Percentiles rank a stretch among this genome's conserved stretches.
phyloP scores from a whole-genome alignment of 1,140 invertebrate genomes.

The Cotesia vestalis region DNA sequence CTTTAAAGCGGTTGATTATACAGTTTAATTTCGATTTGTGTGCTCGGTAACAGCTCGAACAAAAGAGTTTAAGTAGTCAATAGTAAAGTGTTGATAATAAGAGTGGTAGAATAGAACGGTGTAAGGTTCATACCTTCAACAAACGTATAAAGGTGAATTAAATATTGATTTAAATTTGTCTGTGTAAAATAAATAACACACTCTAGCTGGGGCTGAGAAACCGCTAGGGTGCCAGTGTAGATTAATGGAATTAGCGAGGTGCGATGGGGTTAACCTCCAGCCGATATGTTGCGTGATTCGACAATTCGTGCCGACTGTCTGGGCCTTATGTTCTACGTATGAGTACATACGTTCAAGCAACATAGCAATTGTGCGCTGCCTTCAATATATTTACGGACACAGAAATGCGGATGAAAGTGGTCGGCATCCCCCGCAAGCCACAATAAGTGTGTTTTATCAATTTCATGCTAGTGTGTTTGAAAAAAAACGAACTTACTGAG shows the following conservation, averaged over 20 bases:
- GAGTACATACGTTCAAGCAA: background rate
- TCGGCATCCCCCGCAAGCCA: too few species aligned
- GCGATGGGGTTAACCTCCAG: conserved; percentile 55
- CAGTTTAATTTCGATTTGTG: too few species aligned
- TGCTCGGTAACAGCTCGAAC: too few species aligned
- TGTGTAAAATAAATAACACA: background rate
- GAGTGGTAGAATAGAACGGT: too few species aligned
- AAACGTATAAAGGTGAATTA: too few species aligned
- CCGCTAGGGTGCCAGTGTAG: background rate
- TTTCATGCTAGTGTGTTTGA: too few species aligned
- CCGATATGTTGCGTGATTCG: conserved; percentile 50
- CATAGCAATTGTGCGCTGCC: background rate
- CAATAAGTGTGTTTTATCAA: too few species aligned
- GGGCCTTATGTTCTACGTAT: conserved; percentile 23
- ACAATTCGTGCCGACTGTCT: conserved; percentile 48
- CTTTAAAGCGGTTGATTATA: too few species aligned
- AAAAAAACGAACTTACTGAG: too few species aligned
- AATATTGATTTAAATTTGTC: conserved; percentile 4
- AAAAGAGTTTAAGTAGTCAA: too few species aligned
- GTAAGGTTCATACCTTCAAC: too few species aligned
- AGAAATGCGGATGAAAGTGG: conserved; percentile 24
- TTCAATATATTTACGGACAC: conserved; percentile 6
- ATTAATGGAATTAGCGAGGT: conserved; percentile 52
- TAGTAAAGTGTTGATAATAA: too few species aligned
- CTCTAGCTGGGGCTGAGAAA: background rate